phyloP scores from a whole-genome alignment of 2,797 vertebrate species.

The Pangasius mekongensis region DNA sequence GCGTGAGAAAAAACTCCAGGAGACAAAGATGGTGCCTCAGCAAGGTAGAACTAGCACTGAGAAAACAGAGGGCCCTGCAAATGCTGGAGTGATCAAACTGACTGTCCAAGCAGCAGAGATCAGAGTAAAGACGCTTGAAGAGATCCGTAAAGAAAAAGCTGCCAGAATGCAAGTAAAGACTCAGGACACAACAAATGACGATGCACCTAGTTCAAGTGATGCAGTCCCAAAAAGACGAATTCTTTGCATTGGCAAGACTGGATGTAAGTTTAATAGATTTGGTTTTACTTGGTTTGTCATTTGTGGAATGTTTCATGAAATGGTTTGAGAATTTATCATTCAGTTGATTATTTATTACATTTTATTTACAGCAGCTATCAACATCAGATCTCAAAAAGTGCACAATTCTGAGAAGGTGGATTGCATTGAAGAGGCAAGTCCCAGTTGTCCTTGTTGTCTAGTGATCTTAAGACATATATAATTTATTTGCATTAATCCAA shows the following conservation, averaged over 20 bases:
- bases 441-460: neutral
- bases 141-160: constrained; percentile 92
- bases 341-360: neutral
- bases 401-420: constrained; percentile 58
- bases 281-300: neutral
- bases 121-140: constrained; percentile 88
- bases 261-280: constrained; percentile 61
- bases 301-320: neutral
- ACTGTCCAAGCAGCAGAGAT: constrained; percentile 64
- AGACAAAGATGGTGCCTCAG: constrained; percentile 54
- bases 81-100: constrained; percentile 37
- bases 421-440: constrained; percentile 63
- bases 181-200: constrained; percentile 46
- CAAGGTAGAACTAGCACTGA: constrained; percentile 31
- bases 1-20: constrained; percentile 76
- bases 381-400: constrained; percentile 51
- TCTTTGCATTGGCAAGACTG: constrained; percentile 70
- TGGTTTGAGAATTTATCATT: neutral
- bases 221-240: constrained; percentile 58
- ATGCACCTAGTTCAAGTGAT: constrained; percentile 44
- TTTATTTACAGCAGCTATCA: constrained; percentile 50
- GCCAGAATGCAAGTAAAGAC: constrained; percentile 73
- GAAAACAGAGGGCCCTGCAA: constrained; percentile 1
- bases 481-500: neutral
- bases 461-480: neutral